Evolutionary conservation across 2,113 vertebrate genomes (phyloP).

Genomic region (Perccottus glenii): DNA sequence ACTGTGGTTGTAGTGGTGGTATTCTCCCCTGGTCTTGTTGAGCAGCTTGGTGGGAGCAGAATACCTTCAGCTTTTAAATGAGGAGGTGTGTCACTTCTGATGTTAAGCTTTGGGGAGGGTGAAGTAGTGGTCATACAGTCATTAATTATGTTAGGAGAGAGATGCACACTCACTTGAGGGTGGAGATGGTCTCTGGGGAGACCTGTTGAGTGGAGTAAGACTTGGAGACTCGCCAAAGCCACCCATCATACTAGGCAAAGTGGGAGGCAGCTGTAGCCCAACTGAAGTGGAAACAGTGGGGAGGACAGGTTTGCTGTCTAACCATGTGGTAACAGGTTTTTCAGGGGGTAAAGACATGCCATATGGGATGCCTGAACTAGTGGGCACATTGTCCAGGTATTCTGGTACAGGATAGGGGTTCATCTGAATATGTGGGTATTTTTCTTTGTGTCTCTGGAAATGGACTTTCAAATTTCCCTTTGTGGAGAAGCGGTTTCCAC

Average conservation of each 20-base stretch:
- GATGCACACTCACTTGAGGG: conserved; percentile 95
- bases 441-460: conserved; percentile 99
- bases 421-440: conserved; percentile 99
- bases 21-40: conserved; percentile 80
- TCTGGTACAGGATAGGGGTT: conserved; percentile 98
- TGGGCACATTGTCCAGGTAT: conserved; percentile 98
- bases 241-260: conserved; percentile 83
- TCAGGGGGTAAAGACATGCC: conserved; percentile 98
- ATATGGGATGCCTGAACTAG: conserved; percentile 97
- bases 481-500: conserved; percentile 98
- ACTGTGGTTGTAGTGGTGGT: conserved; percentile 70
- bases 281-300: conserved; percentile 88
- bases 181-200: conserved; percentile 94
- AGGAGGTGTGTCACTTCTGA: conserved; percentile 73
- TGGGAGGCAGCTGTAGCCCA: conserved; percentile 92
- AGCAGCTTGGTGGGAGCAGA: conserved; percentile 80
- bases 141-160: conserved; percentile 87
- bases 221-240: conserved; percentile 89
- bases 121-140: conserved; percentile 80
- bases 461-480: conserved; percentile 99
- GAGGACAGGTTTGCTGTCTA: conserved; percentile 95
- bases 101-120: conserved; percentile 83
- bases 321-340: conserved; percentile 97
- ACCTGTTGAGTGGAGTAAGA: conserved; percentile 90
- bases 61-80: conserved; percentile 86